These are phyloP conservation scores for Bimastos eiseni DNA, from an alignment of 2,888 invertebrate species.

Conservation along the genomic window DNA sequence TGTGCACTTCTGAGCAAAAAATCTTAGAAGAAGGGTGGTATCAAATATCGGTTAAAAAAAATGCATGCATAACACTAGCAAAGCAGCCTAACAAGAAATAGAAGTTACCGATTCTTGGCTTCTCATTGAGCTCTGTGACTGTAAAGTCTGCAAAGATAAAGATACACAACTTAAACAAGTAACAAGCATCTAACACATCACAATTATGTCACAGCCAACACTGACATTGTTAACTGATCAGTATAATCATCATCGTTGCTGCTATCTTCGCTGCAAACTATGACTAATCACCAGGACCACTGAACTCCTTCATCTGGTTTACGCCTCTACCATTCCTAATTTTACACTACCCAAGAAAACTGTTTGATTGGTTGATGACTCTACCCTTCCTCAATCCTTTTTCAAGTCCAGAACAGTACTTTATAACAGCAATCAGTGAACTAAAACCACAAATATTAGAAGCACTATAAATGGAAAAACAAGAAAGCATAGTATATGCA, in stretches of 20 bases:
- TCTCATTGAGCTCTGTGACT: constrained; percentile 32
- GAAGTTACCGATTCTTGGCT: constrained; percentile 64
- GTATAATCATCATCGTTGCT: background rate
- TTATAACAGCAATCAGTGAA: background rate
- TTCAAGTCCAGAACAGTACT: background rate
- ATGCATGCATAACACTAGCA: background rate
- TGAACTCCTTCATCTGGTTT: background rate
- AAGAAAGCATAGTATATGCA: background rate
- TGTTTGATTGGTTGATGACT: background rate
- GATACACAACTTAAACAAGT: background rate
- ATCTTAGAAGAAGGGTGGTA: no score
- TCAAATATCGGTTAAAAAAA: no score
- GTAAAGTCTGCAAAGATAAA: constrained; percentile 28
- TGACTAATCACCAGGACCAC: background rate
- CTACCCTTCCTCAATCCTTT: background rate
- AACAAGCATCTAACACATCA: background rate
- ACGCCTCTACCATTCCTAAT: background rate
- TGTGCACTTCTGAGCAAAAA: no score
- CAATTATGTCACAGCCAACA: background rate
- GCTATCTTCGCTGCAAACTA: background rate
- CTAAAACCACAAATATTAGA: background rate
- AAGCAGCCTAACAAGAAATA: background rate
- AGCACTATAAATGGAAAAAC: background rate
- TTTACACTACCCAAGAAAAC: background rate
- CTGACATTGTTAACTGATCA: background rate